Evolutionary conservation across 92 coral and sea anemone species (phyloP), one percentile per base, ranked within the genome.

Genomic region (Porites divaricata): DNA sequence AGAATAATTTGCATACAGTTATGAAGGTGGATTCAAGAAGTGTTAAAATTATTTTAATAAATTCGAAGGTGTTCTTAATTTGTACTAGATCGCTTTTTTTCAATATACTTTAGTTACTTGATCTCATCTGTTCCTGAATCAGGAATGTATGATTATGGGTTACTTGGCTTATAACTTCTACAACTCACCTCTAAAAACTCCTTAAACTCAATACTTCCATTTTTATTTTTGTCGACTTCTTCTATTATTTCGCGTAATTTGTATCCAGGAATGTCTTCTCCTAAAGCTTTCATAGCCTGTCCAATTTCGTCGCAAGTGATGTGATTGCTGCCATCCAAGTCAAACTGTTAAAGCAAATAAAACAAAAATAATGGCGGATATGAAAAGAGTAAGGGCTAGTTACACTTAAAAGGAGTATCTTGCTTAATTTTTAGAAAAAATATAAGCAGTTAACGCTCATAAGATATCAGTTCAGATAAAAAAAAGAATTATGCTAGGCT

Each of bases 171-270:
- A 54, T 54, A 54, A 54, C 11, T 11, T 54, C 16, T 17, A 41
- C 19, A 10, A 1, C 93, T 83, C 57, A 95, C 98, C 95, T 90
- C 95, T 24, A 94, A 41, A 72, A 95, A 95, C 64, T 95, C 98
- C 16, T 90, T 92, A 28, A 95, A 95, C 81, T 93, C 94, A 10
- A 95, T 71, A 19, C 81, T 85, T 28, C 97, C 98, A 81, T 92
- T 91, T 20, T 79, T 25, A 83, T 93, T 85, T 61, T 20, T 67
- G 75, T 96, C 95, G 14, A 92, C 88, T 1, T 90, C 91, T 23
- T 78, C 50, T 1, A 92, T 76, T 24, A 89, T 88, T 2, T 93
- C 90, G 3, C 98, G 92, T 53, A 94, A 70, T 86, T 88, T 88
- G 64, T 83, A 92, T 69, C 98, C 98, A 14, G 98, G 96, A 13